phyloP scores from a whole-genome alignment of 2,113 vertebrate genomes.

The Gymnogyps californianus region DNA sequence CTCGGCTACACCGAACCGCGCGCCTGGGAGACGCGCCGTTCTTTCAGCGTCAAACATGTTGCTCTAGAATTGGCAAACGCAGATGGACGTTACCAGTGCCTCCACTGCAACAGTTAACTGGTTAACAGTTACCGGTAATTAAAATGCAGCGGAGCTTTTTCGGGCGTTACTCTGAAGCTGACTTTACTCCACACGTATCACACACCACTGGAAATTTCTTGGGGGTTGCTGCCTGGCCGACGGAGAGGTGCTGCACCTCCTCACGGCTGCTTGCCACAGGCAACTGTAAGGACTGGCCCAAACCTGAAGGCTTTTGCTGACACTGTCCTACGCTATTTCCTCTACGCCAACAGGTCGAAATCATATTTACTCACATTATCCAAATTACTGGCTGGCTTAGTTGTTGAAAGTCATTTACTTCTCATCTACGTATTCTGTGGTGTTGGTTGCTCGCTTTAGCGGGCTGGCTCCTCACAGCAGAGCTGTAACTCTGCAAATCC shows the following conservation, averaged over 20 bases:
- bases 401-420: fast-evolving
- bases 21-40: fast-evolving
- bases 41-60: fast-evolving
- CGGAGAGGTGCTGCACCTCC: neutral
- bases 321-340: fast-evolving
- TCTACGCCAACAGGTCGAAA: fast-evolving
- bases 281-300: neutral
- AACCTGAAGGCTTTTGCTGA: neutral
- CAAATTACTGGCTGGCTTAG: neutral
- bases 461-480: neutral
- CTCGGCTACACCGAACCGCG: neutral
- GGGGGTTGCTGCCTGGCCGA: neutral
- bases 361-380: fast-evolving
- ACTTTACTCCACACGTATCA: fast-evolving
- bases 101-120: neutral
- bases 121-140: fast-evolving
- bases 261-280: fast-evolving
- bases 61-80: neutral
- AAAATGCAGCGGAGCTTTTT: fast-evolving
- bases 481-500: neutral
- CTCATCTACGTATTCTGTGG: fast-evolving
- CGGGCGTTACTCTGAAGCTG: neutral
- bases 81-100: neutral
- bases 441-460: neutral
- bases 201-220: fast-evolving